Evolutionary conservation across 2,888 invertebrate species (phyloP), one percentile per base, ranked within the genome.

Genomic region (Stramonita haemastoma): DNA sequence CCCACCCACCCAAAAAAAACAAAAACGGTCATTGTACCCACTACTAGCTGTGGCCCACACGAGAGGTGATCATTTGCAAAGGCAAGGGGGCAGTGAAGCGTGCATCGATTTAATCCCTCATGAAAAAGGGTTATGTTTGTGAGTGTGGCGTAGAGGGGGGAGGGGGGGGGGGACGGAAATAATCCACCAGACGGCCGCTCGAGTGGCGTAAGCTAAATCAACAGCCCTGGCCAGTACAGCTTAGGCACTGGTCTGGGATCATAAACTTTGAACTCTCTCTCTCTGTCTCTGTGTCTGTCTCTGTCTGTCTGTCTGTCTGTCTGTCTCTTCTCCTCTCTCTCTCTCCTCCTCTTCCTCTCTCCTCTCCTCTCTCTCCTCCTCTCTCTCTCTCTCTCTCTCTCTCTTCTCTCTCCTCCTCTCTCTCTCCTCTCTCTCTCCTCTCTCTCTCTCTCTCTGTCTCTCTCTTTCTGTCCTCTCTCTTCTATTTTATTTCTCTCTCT

Each of bases 121-220:
- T 73, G n/a, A n/a, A n/a, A 73, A 73, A 73, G n/a, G 73, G 73
- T 11, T n/a, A 29, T 73, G 73, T 73, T 26, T 73, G 73, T 26
- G 73, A 73, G n/a, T 11, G n/a, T n/a, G 11, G 26, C 73, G 11
- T n/a, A 22, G 70, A 6, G 70, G 26, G 22, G 57, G 8, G 57
- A 17, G 17, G 11, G 8, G 57, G 57, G 60, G 60, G 22, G 22
- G 15, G 22, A 19, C 19, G 13, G 60, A 60, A 60, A 60, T 60
- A 60, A 19, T 60, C n/a, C n/a, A 11, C 8, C 73, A 26, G 73
- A 6, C n/a, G 5, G 73, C 29, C n/a, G 73, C n/a, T n/a, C n/a
- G n/a, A 73, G 73, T 73, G 73, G 73, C n/a, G 73, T 73, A 73
- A 73, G 73, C 73, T 73, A 73, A 73, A 73, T 29, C 73, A 73